These are phyloP conservation scores for Cataglyphis albicans DNA, from an alignment of 2,888 invertebrate species.

Conservation along the genomic window DNA sequence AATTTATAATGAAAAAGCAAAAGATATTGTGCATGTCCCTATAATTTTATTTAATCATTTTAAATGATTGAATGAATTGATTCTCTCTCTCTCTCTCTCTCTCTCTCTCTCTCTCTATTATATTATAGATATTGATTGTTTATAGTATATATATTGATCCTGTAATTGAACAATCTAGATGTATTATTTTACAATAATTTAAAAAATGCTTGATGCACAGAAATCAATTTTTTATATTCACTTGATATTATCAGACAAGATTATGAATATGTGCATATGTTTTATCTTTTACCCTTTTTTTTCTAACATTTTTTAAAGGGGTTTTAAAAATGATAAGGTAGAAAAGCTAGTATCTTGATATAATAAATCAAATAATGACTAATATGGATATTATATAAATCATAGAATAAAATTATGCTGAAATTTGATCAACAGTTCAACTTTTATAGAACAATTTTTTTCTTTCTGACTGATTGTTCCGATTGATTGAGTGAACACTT, in stretches of 20 bases:
- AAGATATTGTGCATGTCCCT: not conserved
- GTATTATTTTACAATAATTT: not conserved
- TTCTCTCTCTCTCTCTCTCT: too few species aligned
- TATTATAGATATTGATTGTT: not conserved
- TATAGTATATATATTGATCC: not conserved
- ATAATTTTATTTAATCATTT: not conserved
- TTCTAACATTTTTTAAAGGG: not conserved
- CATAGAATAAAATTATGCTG: not conserved
- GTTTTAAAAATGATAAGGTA: not conserved
- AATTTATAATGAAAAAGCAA: not conserved
- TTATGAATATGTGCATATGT: not conserved
- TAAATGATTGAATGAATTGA: too few species aligned
- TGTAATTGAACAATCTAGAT: not conserved
- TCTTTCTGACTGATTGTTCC: not conserved
- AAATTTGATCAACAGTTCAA: not conserved
- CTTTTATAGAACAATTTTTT: not conserved
- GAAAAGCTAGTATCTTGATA: not conserved
- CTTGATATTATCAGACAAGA: not conserved
- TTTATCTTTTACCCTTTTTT: not conserved
- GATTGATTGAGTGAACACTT: not conserved
- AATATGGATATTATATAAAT: not conserved
- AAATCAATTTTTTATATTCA: not conserved
- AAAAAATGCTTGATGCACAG: not conserved
- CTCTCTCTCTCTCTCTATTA: too few species aligned
- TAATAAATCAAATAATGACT: not conserved